phyloP scores from a whole-genome alignment of 2,797 vertebrate species.

The Galago senegalensis region DNA sequence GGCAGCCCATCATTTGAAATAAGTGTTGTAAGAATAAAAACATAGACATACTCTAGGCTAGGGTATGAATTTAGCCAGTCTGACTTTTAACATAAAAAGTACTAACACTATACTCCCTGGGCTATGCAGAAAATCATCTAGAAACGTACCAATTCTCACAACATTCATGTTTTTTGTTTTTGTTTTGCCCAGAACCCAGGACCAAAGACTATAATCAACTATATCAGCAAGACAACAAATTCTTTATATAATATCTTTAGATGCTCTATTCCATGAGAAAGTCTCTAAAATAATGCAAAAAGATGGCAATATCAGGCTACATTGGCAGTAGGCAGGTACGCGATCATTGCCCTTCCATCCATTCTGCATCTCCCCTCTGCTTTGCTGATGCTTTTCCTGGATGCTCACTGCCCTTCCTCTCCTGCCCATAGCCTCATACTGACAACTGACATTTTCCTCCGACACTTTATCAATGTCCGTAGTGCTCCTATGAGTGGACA shows the following conservation, averaged over 20 bases:
- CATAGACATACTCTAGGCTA: slow-evolving; percentile 8
- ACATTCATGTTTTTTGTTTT: not conserved
- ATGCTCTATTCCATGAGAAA: not conserved
- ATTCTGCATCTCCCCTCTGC: not conserved
- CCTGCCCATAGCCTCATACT: not conserved
- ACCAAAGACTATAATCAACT: not conserved
- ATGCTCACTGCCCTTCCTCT: not conserved
- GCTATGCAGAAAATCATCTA: not conserved
- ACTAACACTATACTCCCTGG: not conserved
- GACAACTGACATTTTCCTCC: not conserved
- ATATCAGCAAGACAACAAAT: not conserved
- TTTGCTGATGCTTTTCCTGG: not conserved
- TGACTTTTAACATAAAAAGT: slow-evolving; percentile 57
- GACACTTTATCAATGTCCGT: not conserved
- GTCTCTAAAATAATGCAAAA: not conserved
- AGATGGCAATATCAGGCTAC: not conserved
- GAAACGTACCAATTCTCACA: not conserved
- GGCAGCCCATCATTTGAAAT: slow-evolving; percentile 8
- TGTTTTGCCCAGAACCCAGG: not conserved
- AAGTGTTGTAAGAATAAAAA: slow-evolving; percentile 17
- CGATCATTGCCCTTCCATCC: not conserved
- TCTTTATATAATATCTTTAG: not conserved
- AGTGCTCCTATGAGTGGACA: not conserved
- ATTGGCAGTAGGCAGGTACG: accelerated
- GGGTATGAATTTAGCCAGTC: slow-evolving; percentile 26